These are phyloP conservation scores for Frankliniella fusca DNA, from an alignment of 2,888 invertebrate genomes.

Conservation along the genomic window DNA sequence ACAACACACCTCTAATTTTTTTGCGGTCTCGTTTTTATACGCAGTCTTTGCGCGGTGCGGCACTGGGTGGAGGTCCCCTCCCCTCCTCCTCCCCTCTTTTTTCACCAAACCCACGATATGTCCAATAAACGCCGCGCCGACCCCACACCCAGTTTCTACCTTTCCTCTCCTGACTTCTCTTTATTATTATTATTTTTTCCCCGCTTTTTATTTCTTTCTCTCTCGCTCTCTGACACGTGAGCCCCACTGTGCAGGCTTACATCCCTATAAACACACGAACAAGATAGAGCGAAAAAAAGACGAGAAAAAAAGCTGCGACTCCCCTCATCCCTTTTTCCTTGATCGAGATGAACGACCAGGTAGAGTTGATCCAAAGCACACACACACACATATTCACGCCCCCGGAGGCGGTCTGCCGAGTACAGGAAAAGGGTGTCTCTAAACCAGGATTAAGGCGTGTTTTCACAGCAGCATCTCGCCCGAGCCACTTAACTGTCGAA, in stretches of 20 bases:
- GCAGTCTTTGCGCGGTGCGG: background rate
- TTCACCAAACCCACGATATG: background rate
- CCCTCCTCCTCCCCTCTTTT: background rate
- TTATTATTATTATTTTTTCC: background rate
- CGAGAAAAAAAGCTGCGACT: slow-evolving; percentile 2
- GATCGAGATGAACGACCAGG: background rate
- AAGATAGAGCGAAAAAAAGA: background rate
- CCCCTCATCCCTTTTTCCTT: background rate
- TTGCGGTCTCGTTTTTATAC: background rate
- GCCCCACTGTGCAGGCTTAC: background rate
- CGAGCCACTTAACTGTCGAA: no score
- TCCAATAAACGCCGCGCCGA: background rate
- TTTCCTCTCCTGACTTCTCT: background rate
- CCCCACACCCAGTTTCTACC: background rate
- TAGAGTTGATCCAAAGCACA: background rate
- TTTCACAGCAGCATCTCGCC: no score
- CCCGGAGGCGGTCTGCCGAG: background rate
- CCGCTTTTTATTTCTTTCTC: background rate
- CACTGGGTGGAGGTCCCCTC: background rate
- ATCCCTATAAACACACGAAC: slow-evolving; percentile 12
- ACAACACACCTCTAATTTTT: background rate
- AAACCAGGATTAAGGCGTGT: no score
- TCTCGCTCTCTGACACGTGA: background rate
- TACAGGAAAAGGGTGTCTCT: background rate
- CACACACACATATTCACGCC: background rate